Conservation (phyloP, 2,888 invertebrate genomes). For the Ectropis crepuscularia region DNA sequence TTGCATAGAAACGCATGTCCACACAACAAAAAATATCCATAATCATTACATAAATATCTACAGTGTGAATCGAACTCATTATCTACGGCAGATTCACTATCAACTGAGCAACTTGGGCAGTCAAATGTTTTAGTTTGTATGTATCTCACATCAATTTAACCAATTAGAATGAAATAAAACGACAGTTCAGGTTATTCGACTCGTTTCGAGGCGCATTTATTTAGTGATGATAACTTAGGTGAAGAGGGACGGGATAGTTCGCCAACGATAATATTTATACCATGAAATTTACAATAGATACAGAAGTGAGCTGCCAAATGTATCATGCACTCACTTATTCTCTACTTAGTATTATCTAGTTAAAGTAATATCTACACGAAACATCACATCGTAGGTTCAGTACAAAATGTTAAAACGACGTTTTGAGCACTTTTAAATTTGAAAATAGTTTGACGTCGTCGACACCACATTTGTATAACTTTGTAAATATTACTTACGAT, state of each 20-base stretch:
- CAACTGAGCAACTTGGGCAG: too few relatives aligned
- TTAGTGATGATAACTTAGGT: constrained; percentile 66
- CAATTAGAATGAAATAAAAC: constrained; percentile 43
- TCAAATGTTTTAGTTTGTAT: too few relatives aligned
- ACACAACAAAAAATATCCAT: too few relatives aligned
- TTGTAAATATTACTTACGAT: too few relatives aligned
- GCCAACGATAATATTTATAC: constrained; percentile 55
- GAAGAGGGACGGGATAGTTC: constrained; percentile 81
- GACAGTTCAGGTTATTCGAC: constrained; percentile 37
- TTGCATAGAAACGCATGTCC: too few relatives aligned
- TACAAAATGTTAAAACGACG: constrained; percentile 23
- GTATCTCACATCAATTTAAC: neutral
- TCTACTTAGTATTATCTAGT: constrained; percentile 25
- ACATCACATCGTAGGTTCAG: constrained; percentile 21
- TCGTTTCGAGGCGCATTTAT: constrained; percentile 65
- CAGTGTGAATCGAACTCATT: too few relatives aligned
- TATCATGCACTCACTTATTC: constrained; percentile 18
- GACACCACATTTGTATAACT: constrained; percentile 1
- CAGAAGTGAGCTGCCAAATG: constrained; percentile 18
- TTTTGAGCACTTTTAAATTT: constrained; percentile 30
- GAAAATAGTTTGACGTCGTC: constrained; percentile 17
- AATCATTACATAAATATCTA: too few relatives aligned
- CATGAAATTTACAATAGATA: constrained; percentile 30
- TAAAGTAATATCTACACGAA: constrained; percentile 42
- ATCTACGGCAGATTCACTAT: too few relatives aligned